A percentile compares a stretch with the other conserved stretches of the same genome.
Conservation (phyloP, 2,797 vertebrate genomes). For the Phrynocephalus vlangalii region DNA sequence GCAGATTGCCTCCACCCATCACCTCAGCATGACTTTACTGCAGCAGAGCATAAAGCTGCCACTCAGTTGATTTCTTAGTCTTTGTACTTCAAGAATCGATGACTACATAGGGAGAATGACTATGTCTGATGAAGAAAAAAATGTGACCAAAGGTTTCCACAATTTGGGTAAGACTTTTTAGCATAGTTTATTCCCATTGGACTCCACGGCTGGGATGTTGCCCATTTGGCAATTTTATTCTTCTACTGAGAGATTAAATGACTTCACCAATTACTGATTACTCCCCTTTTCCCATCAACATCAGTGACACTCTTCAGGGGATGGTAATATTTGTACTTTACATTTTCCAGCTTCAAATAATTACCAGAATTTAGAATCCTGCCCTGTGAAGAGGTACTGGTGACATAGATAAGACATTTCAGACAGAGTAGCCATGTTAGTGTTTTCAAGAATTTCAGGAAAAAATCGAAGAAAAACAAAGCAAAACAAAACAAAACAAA, state of each 20-base stretch:
- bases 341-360: neutral
- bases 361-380: conserved; percentile 25
- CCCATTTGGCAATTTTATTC: conserved; percentile 17
- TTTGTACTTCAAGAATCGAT: conserved; percentile 32
- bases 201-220: neutral
- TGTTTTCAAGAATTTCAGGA: too few species aligned
- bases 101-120: conserved; percentile 2
- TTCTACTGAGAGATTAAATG: neutral
- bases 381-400: neutral
- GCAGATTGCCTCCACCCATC: conserved; percentile 18
- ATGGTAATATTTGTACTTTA: neutral
- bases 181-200: conserved; percentile 1
- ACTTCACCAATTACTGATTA: conserved; percentile 41
- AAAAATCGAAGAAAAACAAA: too few species aligned
- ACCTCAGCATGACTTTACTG: conserved; percentile 6
- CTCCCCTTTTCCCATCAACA: neutral
- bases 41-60: conserved; percentile 6
- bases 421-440: too few species aligned
- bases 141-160: conserved; percentile 34
- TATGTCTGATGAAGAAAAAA: conserved; percentile 10
- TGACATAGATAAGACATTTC: conserved; percentile 5
- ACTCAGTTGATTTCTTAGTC: neutral
- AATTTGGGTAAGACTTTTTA: conserved; percentile 17
- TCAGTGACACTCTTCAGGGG: neutral
- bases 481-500: too few species aligned